Conservation (phyloP, 1,140 invertebrate genomes). For the Micrasema minimum region DNA sequence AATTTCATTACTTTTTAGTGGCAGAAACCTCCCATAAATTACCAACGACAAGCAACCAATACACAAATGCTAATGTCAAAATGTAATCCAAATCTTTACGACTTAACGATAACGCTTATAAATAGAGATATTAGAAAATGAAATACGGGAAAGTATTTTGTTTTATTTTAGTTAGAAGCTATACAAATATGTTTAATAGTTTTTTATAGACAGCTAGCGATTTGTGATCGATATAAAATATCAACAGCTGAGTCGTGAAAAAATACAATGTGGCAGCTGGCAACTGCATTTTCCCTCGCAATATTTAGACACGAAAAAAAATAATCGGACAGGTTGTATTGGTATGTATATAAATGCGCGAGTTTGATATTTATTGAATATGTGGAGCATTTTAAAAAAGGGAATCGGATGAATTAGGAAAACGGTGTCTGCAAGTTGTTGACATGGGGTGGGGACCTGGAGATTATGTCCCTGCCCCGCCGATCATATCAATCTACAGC, state of each 20-base stretch:
- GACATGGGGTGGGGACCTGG: slow-evolving; percentile 34
- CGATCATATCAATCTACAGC: slow-evolving; percentile 2
- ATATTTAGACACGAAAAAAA: neutral
- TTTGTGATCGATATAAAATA: slow-evolving; percentile 25
- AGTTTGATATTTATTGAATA: no score
- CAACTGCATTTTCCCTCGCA: slow-evolving; percentile 24
- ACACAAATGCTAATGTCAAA: slow-evolving; percentile 31
- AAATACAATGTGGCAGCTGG: slow-evolving; percentile 45
- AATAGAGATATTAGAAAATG: no score
- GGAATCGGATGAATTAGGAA: slow-evolving; percentile 14
- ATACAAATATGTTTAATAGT: no score
- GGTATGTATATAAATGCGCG: no score
- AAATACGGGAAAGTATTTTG: no score
- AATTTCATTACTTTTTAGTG: slow-evolving; percentile 22
- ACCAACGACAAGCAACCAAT: neutral
- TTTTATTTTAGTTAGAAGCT: no score
- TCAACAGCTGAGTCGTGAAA: slow-evolving; percentile 38
- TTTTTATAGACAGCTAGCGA: slow-evolving; percentile 3
- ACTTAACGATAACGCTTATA: no score
- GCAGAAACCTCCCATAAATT: slow-evolving; percentile 29
- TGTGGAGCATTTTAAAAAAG: no score
- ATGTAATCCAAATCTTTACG: neutral
- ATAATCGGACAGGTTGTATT: no score
- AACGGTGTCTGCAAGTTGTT: slow-evolving; percentile 31
- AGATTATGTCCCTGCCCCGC: neutral